A percentile compares a stretch with the other conserved stretches of the same genome.
Evolutionary conservation across 1,140 invertebrate species (phyloP).

Genomic region (Saccostrea echinata): DNA sequence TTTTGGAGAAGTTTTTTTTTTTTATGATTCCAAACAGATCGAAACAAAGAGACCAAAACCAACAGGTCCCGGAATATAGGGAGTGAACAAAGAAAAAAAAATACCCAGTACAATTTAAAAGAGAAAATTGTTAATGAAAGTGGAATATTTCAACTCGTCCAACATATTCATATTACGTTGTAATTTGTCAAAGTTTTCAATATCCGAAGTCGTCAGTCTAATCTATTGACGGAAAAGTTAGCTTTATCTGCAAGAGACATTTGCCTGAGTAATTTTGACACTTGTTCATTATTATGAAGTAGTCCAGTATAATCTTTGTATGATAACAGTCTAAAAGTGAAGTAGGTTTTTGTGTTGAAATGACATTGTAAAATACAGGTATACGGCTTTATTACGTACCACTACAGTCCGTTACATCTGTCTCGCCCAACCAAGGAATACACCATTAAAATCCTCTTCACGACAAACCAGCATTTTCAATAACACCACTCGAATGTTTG

Average conservation of each 20-base stretch:
- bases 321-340: conserved; percentile 11
- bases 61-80: background rate
- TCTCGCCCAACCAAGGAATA: conserved; percentile 10
- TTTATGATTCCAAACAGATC: background rate
- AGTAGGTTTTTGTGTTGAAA: conserved; percentile 21
- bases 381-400: conserved; percentile 15
- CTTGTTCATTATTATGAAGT: conserved; percentile 17
- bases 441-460: conserved; percentile 33
- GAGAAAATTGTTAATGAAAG: background rate
- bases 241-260: background rate
- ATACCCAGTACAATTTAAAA: too few relatives aligned
- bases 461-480: conserved; percentile 30
- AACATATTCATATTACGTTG: background rate
- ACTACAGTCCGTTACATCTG: background rate
- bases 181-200: background rate
- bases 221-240: background rate
- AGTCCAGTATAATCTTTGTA: background rate
- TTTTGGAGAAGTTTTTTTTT: background rate
- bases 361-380: conserved; percentile 18
- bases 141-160: background rate
- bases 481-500: conserved; percentile 33
- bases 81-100: background rate
- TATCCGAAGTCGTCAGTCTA: background rate
- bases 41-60: background rate
- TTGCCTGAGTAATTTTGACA: background rate